Evolutionary conservation across 2,797 vertebrate genomes (phyloP).

Genomic region (Syngnathus acus): DNA sequence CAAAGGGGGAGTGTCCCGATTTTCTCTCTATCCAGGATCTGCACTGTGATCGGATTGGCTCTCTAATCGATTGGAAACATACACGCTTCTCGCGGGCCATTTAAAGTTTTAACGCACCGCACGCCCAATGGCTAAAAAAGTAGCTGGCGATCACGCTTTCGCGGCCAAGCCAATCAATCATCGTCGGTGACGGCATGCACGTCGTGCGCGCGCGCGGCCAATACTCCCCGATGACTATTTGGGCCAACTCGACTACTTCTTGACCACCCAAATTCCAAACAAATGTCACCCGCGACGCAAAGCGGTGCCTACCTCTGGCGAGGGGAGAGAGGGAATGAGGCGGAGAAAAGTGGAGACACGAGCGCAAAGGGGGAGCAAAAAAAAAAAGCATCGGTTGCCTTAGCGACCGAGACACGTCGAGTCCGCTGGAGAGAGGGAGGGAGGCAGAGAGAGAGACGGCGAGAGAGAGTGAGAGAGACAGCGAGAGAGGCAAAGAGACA

Average conservation of each 20-base stretch:
- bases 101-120: constrained; percentile 38
- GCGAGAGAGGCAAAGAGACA: constrained; percentile 36
- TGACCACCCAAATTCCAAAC: constrained; percentile 46
- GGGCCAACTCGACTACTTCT: constrained; percentile 46
- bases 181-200: constrained; percentile 40
- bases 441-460: constrained; percentile 48
- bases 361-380: constrained; percentile 55
- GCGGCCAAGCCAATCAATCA: constrained; percentile 59
- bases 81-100: constrained; percentile 17
- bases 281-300: constrained; percentile 56
- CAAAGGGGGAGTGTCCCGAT: constrained; percentile 48
- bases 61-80: constrained; percentile 19
- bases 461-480: constrained; percentile 56
- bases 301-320: constrained; percentile 75
- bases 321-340: constrained; percentile 72
- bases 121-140: constrained; percentile 26
- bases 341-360: constrained; percentile 61
- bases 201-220: constrained; percentile 15
- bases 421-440: constrained; percentile 48
- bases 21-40: constrained; percentile 46
- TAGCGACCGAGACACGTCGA: constrained; percentile 77
- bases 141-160: constrained; percentile 28
- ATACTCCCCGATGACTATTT: constrained; percentile 46
- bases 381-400: constrained; percentile 75
- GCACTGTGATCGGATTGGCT: constrained; percentile 43